phyloP scores from a whole-genome alignment of 2,113 vertebrate genomes.

The Misgurnus mizolepis region DNA sequence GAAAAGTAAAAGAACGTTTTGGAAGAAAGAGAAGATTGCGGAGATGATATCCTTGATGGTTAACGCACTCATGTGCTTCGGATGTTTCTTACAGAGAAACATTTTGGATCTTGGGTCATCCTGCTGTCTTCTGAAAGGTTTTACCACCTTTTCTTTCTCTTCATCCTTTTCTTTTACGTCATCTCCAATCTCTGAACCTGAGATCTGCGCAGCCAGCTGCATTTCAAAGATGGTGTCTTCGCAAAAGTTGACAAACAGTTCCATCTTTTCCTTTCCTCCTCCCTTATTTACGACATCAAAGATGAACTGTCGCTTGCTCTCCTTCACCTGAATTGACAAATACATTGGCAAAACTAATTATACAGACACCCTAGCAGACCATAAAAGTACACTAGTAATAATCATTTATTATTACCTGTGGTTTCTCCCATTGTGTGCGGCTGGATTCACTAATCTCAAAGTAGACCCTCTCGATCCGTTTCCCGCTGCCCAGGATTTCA shows the following conservation, averaged over 20 bases:
- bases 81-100: constrained; percentile 80
- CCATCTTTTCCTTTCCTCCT: constrained; percentile 96
- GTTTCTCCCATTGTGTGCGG: constrained; percentile 95
- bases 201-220: constrained; percentile 94
- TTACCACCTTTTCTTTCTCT: constrained; percentile 66
- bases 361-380: not conserved
- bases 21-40: constrained; percentile 73
- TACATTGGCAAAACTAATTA: not conserved
- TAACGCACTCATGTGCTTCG: constrained; percentile 85
- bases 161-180: constrained; percentile 75
- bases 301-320: constrained; percentile 95
- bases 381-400: not conserved
- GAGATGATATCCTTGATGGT: constrained; percentile 80
- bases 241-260: constrained; percentile 95
- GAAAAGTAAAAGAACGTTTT: constrained; percentile 71
- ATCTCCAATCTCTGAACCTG: constrained; percentile 77
- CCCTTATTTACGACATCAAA: constrained; percentile 94
- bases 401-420: constrained; percentile 76
- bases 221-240: constrained; percentile 98
- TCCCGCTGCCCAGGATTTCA: constrained; percentile 92
- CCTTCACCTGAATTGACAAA: constrained; percentile 82
- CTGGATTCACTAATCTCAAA: constrained; percentile 96
- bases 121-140: constrained; percentile 56
- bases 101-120: constrained; percentile 63
- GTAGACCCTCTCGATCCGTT: constrained; percentile 93